A percentile compares a stretch with the other conserved stretches of the same genome.
These are phyloP conservation scores for Andrena minutula DNA, from an alignment of 2,888 invertebrate genomes.

Conservation along the genomic window DNA sequence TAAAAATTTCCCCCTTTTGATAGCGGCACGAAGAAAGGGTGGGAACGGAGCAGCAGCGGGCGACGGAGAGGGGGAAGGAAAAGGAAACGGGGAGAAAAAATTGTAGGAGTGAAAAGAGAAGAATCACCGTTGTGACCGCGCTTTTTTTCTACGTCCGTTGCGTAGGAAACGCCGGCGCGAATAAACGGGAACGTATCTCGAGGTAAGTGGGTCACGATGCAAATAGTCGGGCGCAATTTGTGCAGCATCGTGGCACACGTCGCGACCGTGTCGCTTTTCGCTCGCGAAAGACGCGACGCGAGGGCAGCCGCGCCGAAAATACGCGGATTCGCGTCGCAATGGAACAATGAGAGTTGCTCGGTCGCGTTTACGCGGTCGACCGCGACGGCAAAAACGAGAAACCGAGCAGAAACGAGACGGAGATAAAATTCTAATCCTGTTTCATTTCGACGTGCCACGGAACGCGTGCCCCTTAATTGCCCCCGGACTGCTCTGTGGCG, in stretches of 20 bases:
- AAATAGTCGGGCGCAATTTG: slow-evolving; percentile 70
- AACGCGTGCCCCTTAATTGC: neutral
- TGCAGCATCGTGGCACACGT: slow-evolving; percentile 47
- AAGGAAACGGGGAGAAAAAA: neutral
- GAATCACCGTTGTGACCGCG: slow-evolving; percentile 21
- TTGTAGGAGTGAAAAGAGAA: neutral
- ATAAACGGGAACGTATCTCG: slow-evolving; percentile 64
- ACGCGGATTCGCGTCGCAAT: slow-evolving; percentile 62
- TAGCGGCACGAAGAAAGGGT: neutral
- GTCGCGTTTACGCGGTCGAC: slow-evolving; percentile 43
- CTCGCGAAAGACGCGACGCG: slow-evolving; percentile 27
- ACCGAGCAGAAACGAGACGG: slow-evolving; percentile 3
- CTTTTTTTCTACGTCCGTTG: slow-evolving; percentile 41
- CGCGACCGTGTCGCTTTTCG: slow-evolving; percentile 49
- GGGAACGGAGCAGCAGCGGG: no score
- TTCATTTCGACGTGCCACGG: neutral
- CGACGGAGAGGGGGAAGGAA: no score
- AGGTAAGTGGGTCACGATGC: slow-evolving; percentile 72
- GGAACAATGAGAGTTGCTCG: slow-evolving; percentile 56
- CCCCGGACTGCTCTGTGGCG: neutral
- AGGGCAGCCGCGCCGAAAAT: slow-evolving; percentile 60
- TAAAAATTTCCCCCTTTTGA: slow-evolving; percentile 32
- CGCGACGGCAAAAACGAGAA: slow-evolving; percentile 3
- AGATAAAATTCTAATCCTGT: slow-evolving; percentile 40
- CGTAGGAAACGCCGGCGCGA: slow-evolving; percentile 50